Conservation (phyloP, 1,140 invertebrate species). For the Cydia amplana region DNA sequence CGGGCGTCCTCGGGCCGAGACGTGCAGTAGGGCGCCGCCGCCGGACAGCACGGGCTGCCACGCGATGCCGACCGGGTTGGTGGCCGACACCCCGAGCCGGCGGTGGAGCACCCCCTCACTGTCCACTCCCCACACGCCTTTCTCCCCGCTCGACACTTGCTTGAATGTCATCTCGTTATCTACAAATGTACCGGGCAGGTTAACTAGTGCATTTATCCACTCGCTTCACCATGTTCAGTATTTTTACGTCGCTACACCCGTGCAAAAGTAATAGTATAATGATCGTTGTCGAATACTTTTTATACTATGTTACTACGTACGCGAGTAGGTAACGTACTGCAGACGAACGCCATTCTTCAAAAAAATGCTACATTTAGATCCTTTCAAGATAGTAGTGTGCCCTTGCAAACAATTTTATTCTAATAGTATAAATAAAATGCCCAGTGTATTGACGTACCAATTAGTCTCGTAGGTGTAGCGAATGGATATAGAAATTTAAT, state of each 20-base stretch:
- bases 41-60: slow-evolving; percentile 82
- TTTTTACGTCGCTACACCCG: not conserved
- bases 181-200: slow-evolving; percentile 43
- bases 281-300: not conserved
- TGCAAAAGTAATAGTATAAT: no score
- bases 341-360: no score
- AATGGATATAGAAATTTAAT: not conserved
- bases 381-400: no score
- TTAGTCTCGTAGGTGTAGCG: not conserved
- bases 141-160: slow-evolving; percentile 86
- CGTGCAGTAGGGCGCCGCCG: slow-evolving; percentile 47
- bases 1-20: slow-evolving; percentile 53
- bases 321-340: not conserved
- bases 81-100: slow-evolving; percentile 85
- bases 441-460: not conserved
- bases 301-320: not conserved
- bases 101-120: slow-evolving; percentile 86
- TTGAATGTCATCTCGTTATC: slow-evolving; percentile 84
- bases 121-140: slow-evolving; percentile 88
- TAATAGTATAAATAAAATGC: no score
- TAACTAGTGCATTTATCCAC: not conserved
- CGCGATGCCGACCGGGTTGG: slow-evolving; percentile 85
- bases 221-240: slow-evolving; percentile 1
- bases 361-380: no score
- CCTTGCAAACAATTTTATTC: no score